phyloP scores from a whole-genome alignment of 1,140 invertebrate species.

The Drosophila ananassae region DNA sequence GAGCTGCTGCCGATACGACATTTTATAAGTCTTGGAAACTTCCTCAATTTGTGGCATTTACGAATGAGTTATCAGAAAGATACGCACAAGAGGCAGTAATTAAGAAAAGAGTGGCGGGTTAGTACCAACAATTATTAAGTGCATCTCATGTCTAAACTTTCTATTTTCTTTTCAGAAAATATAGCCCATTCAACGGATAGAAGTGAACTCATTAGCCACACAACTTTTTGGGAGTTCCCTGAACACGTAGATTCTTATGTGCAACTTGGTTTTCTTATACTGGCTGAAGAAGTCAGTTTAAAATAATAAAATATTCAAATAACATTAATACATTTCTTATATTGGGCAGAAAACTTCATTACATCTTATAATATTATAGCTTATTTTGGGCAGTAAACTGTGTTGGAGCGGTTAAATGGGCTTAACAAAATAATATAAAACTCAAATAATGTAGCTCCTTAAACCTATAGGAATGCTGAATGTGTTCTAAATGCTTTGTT shows the following conservation, averaged over 20 bases:
- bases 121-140: background rate
- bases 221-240: constrained; percentile 75
- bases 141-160: background rate
- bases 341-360: constrained; percentile 22
- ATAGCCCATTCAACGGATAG: constrained; percentile 62
- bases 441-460: constrained; percentile 12
- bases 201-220: constrained; percentile 54
- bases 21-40: constrained; percentile 71
- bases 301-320: constrained; percentile 4
- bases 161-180: constrained; percentile 44
- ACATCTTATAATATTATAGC: constrained; percentile 5
- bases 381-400: constrained; percentile 21
- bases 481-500: constrained; percentile 36
- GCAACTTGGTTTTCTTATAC: constrained; percentile 53
- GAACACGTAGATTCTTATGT: constrained; percentile 64
- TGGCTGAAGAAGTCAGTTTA: constrained; percentile 57
- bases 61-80: constrained; percentile 45
- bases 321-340: constrained; percentile 2
- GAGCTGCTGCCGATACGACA: constrained; percentile 28
- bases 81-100: constrained; percentile 61
- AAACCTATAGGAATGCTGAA: constrained; percentile 4
- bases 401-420: constrained; percentile 4
- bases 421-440: constrained; percentile 8
- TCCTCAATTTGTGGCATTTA: constrained; percentile 63
- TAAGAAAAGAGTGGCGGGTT: constrained; percentile 60